Conservation (phyloP, 2,797 vertebrate genomes). For the Rhynchonycteris naso region DNA sequence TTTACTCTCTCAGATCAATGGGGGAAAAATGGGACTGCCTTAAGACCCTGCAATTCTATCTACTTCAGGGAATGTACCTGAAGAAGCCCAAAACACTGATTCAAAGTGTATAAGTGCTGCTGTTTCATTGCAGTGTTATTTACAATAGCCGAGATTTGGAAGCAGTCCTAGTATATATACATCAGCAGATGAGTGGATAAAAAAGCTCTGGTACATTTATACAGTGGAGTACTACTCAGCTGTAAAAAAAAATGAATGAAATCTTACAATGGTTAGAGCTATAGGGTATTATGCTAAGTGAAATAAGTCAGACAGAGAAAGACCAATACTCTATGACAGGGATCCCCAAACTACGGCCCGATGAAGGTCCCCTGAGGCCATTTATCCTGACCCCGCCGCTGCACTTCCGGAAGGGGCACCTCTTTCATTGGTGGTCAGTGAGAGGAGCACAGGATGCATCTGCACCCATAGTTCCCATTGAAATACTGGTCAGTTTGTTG, state of each 20-base stretch:
- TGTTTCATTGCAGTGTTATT: not conserved
- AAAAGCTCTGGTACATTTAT: not conserved
- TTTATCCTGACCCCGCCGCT: too few relatives aligned
- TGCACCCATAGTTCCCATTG: too few relatives aligned
- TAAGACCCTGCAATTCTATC: not conserved
- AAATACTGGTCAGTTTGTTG: too few relatives aligned
- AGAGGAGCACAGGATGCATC: too few relatives aligned
- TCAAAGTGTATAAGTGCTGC: not conserved
- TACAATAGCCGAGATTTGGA: not conserved
- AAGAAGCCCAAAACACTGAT: not conserved
- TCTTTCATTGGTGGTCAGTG: too few relatives aligned
- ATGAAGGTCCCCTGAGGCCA: too few relatives aligned
- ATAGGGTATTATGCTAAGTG: not conserved
- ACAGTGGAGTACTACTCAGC: not conserved
- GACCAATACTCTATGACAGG: not conserved
- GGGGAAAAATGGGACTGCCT: not conserved
- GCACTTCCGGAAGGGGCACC: too few relatives aligned
- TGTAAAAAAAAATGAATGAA: not conserved
- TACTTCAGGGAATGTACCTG: not conserved
- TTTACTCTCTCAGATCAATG: too few relatives aligned
- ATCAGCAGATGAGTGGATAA: not conserved
- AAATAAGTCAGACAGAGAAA: not conserved
- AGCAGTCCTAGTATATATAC: not conserved
- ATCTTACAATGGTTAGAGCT: not conserved
- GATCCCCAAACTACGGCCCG: too few relatives aligned